phyloP scores from a whole-genome alignment of 1,140 invertebrate genomes.

The Magallana ariakensis region DNA sequence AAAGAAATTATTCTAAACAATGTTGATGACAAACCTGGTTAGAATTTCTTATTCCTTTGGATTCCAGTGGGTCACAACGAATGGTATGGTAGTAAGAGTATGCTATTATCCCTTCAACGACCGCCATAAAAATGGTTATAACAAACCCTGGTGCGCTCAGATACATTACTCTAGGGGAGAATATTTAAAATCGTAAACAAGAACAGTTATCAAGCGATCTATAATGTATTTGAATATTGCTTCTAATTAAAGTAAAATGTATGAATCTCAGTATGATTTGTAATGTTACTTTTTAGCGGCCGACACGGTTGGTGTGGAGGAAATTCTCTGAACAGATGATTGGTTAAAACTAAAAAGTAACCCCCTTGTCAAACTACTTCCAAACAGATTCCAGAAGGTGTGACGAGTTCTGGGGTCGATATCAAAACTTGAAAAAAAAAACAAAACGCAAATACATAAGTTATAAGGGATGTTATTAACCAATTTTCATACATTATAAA shows the following conservation, averaged over 20 bases:
- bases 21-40: constrained; percentile 80
- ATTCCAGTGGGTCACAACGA: constrained; percentile 74
- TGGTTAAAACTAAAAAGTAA: constrained; percentile 94
- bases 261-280: too few relatives aligned
- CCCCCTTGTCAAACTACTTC: constrained; percentile 94
- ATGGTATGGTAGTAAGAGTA: constrained; percentile 69
- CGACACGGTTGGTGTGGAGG: constrained; percentile 86
- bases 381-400: constrained; percentile 91
- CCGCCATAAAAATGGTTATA: constrained; percentile 48
- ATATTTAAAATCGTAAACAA: background rate
- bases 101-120: constrained; percentile 84
- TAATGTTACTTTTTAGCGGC: constrained; percentile 83
- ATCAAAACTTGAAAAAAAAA: constrained; percentile 81
- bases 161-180: constrained; percentile 54
- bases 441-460: too few relatives aligned
- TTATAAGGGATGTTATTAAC: too few relatives aligned
- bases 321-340: constrained; percentile 94
- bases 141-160: constrained; percentile 68
- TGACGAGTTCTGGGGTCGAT: constrained; percentile 88
- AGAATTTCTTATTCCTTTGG: constrained; percentile 66
- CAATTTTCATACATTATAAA: too few relatives aligned
- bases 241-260: too few relatives aligned
- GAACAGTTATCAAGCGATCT: too few relatives aligned
- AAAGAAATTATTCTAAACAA: too few relatives aligned
- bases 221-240: too few relatives aligned